A percentile compares a stretch with the other conserved stretches of the same genome.
Conservation (phyloP, 2,888 invertebrate species). For the Geotrupes spiniger region DNA sequence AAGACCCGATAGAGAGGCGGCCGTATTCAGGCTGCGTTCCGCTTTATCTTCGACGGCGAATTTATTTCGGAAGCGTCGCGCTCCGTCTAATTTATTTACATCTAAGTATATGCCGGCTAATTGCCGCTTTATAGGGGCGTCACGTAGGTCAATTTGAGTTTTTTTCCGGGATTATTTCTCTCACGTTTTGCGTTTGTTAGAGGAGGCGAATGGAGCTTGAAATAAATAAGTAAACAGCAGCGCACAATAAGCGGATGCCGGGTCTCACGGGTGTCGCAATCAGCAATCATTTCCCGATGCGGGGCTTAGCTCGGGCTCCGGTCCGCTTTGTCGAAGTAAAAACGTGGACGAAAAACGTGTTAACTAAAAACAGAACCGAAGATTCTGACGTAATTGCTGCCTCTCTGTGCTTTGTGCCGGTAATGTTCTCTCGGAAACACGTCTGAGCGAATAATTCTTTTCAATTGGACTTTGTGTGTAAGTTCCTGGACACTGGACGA, state of each 20-base stretch:
- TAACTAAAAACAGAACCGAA: slow-evolving; percentile 15
- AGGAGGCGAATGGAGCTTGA: slow-evolving; percentile 5
- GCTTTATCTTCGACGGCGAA: neutral
- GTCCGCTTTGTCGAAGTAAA: slow-evolving; percentile 18
- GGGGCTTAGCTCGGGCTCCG: slow-evolving; percentile 22
- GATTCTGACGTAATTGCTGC: slow-evolving; percentile 23
- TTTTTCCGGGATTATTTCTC: slow-evolving; percentile 14
- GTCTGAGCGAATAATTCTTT: neutral
- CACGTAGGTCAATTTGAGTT: slow-evolving; percentile 14
- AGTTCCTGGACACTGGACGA: too few relatives aligned
- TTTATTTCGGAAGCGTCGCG: neutral
- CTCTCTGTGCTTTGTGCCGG: slow-evolving; percentile 8
- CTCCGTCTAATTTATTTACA: slow-evolving; percentile 1
- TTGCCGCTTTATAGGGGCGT: slow-evolving; percentile 16
- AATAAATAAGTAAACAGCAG: slow-evolving; percentile 5
- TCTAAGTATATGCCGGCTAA: slow-evolving; percentile 11
- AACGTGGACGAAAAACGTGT: slow-evolving; percentile 25
- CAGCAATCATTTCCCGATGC: slow-evolving; percentile 40
- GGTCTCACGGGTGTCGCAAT: slow-evolving; percentile 43
- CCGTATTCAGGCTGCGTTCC: neutral
- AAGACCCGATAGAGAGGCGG: slow-evolving; percentile 11
- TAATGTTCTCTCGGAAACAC: neutral
- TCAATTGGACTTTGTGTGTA: neutral
- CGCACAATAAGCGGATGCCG: slow-evolving; percentile 2
- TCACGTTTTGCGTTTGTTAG: slow-evolving; percentile 11